Evolutionary conservation across 2,113 vertebrate genomes (phyloP).

Genomic region (Spheniscus mendiculus): DNA sequence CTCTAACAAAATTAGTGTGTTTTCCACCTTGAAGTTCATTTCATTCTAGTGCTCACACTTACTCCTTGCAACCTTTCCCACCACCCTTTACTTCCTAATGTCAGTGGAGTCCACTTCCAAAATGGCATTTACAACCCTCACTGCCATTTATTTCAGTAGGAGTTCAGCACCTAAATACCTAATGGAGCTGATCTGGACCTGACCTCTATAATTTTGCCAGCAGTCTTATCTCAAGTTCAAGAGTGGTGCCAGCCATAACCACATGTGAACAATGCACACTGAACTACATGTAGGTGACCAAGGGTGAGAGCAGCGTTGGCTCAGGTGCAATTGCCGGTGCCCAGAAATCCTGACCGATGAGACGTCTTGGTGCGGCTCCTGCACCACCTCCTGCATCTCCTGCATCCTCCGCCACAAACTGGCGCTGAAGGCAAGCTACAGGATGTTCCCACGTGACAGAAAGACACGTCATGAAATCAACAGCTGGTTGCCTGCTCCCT

Average conservation of each 20-base stretch:
- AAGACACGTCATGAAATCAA: neutral
- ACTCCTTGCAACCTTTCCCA: neutral
- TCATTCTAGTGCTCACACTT: neutral
- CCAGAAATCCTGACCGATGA: neutral
- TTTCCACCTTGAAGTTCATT: neutral
- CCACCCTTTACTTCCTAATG: neutral
- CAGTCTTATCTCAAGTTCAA: neutral
- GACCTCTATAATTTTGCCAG: neutral
- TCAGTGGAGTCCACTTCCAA: neutral
- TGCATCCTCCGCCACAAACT: neutral
- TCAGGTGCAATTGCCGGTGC: neutral
- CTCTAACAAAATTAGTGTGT: neutral
- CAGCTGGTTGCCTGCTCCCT: neutral
- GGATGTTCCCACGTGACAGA: neutral
- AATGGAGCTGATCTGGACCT: neutral
- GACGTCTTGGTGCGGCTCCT: neutral
- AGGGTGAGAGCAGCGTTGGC: rapidly evolving
- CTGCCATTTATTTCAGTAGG: neutral
- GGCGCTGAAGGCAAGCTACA: neutral
- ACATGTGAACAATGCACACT: neutral
- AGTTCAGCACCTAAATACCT: neutral
- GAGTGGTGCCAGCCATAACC: neutral
- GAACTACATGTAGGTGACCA: neutral
- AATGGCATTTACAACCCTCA: neutral
- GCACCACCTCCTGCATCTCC: neutral